phyloP scores from a whole-genome alignment of 2,113 vertebrate species.

The Datnioides undecimradiatus region DNA sequence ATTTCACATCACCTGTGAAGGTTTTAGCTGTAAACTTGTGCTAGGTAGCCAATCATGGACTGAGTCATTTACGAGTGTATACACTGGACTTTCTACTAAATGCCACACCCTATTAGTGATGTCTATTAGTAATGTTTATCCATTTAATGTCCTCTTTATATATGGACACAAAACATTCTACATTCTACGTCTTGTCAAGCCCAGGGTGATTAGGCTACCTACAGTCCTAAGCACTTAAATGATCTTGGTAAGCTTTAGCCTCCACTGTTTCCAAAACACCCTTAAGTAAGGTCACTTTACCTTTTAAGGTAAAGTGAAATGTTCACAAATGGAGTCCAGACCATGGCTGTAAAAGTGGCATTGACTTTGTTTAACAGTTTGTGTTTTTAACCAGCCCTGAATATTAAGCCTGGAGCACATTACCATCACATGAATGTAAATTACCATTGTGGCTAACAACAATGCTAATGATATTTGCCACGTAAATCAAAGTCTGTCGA shows the following conservation, averaged over 20 bases:
- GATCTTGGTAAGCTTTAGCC: neutral
- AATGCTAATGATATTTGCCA: slow-evolving; percentile 70
- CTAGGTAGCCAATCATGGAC: too few species aligned
- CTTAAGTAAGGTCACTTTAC: neutral
- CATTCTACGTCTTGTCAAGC: too few species aligned
- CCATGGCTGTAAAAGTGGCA: slow-evolving; percentile 18
- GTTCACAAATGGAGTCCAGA: neutral
- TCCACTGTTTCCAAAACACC: neutral
- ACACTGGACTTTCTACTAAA: neutral
- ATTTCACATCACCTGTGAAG: too few species aligned
- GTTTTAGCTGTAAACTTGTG: too few species aligned
- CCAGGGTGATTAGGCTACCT: neutral
- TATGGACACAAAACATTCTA: neutral
- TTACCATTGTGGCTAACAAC: slow-evolving; percentile 59
- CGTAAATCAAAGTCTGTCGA: slow-evolving; percentile 71
- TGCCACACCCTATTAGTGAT: neutral
- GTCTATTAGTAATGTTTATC: neutral
- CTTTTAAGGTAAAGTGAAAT: neutral
- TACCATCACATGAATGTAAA: slow-evolving; percentile 41
- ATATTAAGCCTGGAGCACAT: neutral
- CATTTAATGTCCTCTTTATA: neutral
- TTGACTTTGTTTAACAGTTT: slow-evolving; percentile 47
- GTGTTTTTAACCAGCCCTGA: slow-evolving; percentile 17
- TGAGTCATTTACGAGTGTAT: neutral
- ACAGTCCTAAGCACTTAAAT: neutral